Base-by-base conservation (phyloP, 2,113 vertebrate species). In the Pao palembangensis region DNA sequence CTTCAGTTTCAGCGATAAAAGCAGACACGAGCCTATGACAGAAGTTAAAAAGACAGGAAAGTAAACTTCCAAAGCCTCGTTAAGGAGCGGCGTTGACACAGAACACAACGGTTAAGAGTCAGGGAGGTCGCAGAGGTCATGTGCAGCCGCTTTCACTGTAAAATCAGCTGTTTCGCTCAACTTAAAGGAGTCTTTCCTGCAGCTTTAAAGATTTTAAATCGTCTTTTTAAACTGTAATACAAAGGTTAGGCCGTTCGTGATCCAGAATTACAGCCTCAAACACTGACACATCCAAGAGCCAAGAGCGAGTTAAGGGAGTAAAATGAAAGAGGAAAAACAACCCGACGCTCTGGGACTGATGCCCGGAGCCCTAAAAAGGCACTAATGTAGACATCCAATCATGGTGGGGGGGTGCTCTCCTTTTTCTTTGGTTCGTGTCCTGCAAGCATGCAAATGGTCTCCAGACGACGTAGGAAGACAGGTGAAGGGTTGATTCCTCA, bases 371-470 rank as follows among this genome's bases (percentile, higher is more conserved):
- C 61, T 52, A 38, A 17, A 49, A 83, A 88, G 86, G 86, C 86
- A 88, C 86, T 75, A 47, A 67, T 52, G 74, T 66, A 4, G 49
- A 78, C 80, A 64, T 79, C 79, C 67, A 66, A 71, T 44, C 49
- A 62, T 28, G 25, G 25, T 1, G 25, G 25, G 25, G 25, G 25
- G 25, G 19, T 1, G 31, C 5, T 5, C 5, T 28, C 25, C 3
- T 28, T 28, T 28, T 6, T 28, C 25, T 28, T 28, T 28, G 25
- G 25, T 28, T 28, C 25, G 1, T 28, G 25, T 28, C 5, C 21
- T 23, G 21, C 21, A 23, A 23, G 21, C 21, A 23, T 23, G 21
- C 21, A 2, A 23, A 23, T 3, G 21, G 21, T 23, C 21, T 23
- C 21, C 21, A 23, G 21, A 3, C 21, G 21, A 3, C 21, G 2